These are phyloP conservation scores for Chaetoderma sp. DNA, from an alignment of 2,888 invertebrate genomes.

Conservation along the genomic window DNA sequence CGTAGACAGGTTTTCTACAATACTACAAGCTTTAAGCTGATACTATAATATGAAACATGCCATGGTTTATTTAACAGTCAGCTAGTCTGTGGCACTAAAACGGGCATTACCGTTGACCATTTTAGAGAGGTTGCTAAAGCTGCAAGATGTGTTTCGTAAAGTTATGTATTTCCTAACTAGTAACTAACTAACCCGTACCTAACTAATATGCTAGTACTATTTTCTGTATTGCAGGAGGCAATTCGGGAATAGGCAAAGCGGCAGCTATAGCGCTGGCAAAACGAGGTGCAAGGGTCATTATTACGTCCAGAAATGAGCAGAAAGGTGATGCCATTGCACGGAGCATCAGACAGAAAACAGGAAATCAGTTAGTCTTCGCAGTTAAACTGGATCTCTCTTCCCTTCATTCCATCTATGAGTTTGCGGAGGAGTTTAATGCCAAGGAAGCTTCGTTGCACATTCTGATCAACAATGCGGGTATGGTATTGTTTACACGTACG, in stretches of 20 bases:
- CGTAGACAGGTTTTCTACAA: too few species aligned
- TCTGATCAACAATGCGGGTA: slow-evolving; percentile 69
- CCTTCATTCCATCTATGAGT: slow-evolving; percentile 60
- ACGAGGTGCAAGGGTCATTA: slow-evolving; percentile 63
- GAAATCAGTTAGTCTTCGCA: slow-evolving; percentile 60
- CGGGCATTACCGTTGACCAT: too few species aligned
- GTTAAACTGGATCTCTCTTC: slow-evolving; percentile 62
- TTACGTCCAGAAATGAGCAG: slow-evolving; percentile 62
- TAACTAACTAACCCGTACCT: too few species aligned
- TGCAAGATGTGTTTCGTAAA: too few species aligned
- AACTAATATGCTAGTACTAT: too few species aligned
- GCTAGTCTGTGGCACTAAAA: too few species aligned
- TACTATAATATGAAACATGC: too few species aligned
- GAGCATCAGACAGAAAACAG: slow-evolving; percentile 58
- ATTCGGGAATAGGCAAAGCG: slow-evolving; percentile 85
- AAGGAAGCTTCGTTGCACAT: slow-evolving; percentile 61
- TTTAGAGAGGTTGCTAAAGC: too few species aligned
- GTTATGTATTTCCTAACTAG: too few species aligned
- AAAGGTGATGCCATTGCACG: slow-evolving; percentile 65
- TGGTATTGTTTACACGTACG: slow-evolving; percentile 11
- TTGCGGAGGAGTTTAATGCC: slow-evolving; percentile 57
- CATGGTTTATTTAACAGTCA: too few species aligned
- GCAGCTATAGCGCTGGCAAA: slow-evolving; percentile 80
- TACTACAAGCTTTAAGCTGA: too few species aligned
- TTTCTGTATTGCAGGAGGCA: slow-evolving; percentile 80